These are phyloP conservation scores for Drosophila rubida DNA, from an alignment of 2,888 invertebrate species.

Conservation along the genomic window DNA sequence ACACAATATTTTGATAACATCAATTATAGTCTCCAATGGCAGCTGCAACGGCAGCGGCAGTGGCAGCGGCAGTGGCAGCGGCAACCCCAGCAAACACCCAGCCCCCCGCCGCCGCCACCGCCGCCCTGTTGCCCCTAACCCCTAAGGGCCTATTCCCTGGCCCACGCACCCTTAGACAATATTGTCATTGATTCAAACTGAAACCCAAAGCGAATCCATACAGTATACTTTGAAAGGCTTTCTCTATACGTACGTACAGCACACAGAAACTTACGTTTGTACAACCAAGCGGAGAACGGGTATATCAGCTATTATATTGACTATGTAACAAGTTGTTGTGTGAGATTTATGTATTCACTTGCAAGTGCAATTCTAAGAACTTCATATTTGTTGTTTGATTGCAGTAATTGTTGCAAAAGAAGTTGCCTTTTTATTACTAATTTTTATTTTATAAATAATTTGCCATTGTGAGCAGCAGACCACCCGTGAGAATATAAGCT, in stretches of 20 bases:
- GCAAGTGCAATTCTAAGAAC: no score
- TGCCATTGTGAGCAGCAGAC: no score
- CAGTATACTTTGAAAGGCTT: conserved; percentile 34
- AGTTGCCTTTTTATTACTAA: no score
- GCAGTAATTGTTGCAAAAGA: no score
- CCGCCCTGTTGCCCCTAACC: no score
- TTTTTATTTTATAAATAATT: no score
- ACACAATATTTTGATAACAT: conserved; percentile 83
- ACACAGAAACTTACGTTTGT: conserved; percentile 1
- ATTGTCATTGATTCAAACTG: conserved; percentile 57
- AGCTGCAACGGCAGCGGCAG: conserved; percentile 49
- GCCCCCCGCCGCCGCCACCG: background rate
- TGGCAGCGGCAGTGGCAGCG: conserved; percentile 27
- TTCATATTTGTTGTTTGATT: no score
- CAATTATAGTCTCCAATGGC: conserved; percentile 81
- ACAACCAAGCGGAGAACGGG: background rate
- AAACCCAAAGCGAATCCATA: conserved; percentile 36
- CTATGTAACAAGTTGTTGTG: no score
- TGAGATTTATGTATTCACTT: no score
- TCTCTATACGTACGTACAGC: background rate
- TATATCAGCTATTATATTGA: background rate
- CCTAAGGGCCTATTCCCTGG: conserved; percentile 3
- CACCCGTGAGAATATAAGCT: no score
- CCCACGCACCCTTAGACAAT: conserved; percentile 42
- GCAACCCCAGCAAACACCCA: conserved; percentile 3